Conservation (phyloP, 2,888 invertebrate species). For the Nemotelus pantherinus region DNA sequence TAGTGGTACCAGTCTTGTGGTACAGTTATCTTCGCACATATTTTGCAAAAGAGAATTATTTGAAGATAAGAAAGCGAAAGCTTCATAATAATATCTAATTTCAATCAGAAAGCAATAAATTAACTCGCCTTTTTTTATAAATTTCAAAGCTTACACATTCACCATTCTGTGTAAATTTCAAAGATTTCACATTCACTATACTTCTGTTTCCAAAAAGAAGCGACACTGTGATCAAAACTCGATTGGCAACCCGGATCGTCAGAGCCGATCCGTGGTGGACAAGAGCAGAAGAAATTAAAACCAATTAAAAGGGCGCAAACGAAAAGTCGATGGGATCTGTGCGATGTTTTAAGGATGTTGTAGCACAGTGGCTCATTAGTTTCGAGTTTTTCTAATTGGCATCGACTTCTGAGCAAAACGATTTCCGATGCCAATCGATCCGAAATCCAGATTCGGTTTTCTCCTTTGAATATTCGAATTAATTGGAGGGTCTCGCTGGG, state of each 20-base stretch:
- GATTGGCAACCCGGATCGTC: too few relatives aligned
- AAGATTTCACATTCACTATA: too few relatives aligned
- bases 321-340: conserved; percentile 49
- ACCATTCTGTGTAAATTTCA: too few relatives aligned
- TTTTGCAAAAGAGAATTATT: too few relatives aligned
- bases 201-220: too few relatives aligned
- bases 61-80: too few relatives aligned
- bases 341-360: conserved; percentile 52
- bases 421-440: conserved; percentile 55
- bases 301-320: conserved; percentile 58
- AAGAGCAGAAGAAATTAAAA: conserved; percentile 56
- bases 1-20: conserved; percentile 13
- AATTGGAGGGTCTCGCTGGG: conserved; percentile 30
- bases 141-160: too few relatives aligned
- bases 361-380: conserved; percentile 57
- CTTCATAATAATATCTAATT: too few relatives aligned
- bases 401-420: conserved; percentile 57
- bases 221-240: too few relatives aligned
- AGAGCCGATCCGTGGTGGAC: conserved; percentile 12
- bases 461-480: conserved; percentile 41
- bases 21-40: too few relatives aligned
- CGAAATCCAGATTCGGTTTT: conserved; percentile 24
- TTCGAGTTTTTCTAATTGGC: conserved; percentile 58
- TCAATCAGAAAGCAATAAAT: too few relatives aligned
- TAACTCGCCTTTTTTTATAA: too few relatives aligned